Evolutionary conservation across 2,888 invertebrate species (phyloP).

Genomic region (Heliconius erato): DNA sequence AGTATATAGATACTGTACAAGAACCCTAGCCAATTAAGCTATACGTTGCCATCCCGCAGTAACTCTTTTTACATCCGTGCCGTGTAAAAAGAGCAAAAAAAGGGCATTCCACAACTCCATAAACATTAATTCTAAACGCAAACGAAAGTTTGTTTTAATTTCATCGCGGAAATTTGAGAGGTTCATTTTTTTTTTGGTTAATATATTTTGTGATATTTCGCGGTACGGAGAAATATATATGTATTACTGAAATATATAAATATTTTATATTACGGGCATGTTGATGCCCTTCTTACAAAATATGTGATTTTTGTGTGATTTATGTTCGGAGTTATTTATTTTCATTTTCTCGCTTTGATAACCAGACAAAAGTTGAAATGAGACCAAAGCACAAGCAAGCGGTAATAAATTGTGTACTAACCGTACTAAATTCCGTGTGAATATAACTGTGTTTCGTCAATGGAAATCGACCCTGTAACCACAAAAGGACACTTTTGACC

Average conservation of each 20-base stretch:
- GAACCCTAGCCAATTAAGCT: background rate
- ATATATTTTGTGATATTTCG: constrained; percentile 23
- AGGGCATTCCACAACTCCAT: background rate
- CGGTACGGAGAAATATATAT: no score
- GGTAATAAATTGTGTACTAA: no score
- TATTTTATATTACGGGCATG: no score
- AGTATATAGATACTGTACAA: background rate
- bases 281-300: background rate
- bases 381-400: no score
- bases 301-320: no score
- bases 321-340: no score
- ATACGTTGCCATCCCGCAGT: background rate
- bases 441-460: no score
- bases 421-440: no score
- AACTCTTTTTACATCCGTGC: background rate
- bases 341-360: no score
- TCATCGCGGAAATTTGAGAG: constrained; percentile 36
- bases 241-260: no score
- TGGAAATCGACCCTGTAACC: background rate
- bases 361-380: no score
- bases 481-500: background rate
- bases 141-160: constrained; percentile 35
- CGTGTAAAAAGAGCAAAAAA: background rate
- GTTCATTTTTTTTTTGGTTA: constrained; percentile 8
- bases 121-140: constrained; percentile 37